phyloP scores from a whole-genome alignment of 2,888 invertebrate species.

The Dysmachus trigonus region DNA sequence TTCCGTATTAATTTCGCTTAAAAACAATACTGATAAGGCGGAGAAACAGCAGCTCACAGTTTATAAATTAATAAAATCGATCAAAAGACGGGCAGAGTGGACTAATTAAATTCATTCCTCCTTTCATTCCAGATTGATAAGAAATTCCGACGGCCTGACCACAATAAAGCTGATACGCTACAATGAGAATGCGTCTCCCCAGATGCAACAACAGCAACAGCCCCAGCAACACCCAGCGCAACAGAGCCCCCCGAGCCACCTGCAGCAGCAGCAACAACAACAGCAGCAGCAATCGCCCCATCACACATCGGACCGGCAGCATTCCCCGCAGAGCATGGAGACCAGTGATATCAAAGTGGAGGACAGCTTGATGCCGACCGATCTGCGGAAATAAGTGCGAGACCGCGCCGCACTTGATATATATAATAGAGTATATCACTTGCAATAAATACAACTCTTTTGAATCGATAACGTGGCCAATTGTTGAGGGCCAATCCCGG shows the following conservation, averaged over 20 bases:
- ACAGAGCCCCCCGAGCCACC: conserved; percentile 30
- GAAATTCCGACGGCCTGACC: conserved; percentile 64
- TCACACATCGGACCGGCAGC: neutral
- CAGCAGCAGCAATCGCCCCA: neutral
- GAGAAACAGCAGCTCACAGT: neutral
- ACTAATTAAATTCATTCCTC: conserved; percentile 2
- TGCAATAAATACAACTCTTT: conserved; percentile 21
- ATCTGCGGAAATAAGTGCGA: conserved; percentile 49
- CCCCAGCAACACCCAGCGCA: neutral
- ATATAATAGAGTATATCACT: no score
- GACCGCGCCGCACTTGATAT: neutral
- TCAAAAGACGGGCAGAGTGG: neutral
- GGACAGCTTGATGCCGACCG: conserved; percentile 51
- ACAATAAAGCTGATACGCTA: conserved; percentile 64
- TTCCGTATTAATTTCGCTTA: neutral
- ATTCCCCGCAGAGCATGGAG: conserved; percentile 18
- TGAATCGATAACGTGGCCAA: neutral
- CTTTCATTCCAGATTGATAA: conserved; percentile 58
- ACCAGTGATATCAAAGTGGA: conserved; percentile 48
- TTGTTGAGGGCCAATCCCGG: neutral
- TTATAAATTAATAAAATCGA: neutral
- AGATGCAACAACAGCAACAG: conserved; percentile 41
- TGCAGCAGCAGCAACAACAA: neutral
- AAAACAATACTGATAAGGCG: neutral
- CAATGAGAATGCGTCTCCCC: conserved; percentile 54